Evolutionary conservation across 2,888 invertebrate species (phyloP).

Genomic region (Agrochola lota): DNA sequence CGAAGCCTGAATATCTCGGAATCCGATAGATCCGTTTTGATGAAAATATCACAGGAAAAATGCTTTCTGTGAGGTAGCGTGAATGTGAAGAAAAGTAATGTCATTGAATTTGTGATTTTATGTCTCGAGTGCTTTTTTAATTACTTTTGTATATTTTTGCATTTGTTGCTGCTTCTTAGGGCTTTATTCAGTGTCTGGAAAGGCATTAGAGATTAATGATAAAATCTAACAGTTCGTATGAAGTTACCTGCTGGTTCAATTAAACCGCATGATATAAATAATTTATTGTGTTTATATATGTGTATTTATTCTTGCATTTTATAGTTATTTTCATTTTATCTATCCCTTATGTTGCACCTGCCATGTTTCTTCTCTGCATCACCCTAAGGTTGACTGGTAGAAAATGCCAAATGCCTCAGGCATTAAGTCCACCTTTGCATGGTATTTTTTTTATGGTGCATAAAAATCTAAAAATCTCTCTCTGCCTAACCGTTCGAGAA

Average conservation of each 20-base stretch:
- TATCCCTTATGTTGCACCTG: too few species aligned
- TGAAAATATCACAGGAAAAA: conserved; percentile 55
- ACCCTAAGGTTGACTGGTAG: too few species aligned
- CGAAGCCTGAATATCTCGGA: conserved; percentile 54
- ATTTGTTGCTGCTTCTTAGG: background rate
- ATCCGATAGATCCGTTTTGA: conserved; percentile 51
- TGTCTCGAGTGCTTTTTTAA: background rate
- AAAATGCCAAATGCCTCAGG: too few species aligned
- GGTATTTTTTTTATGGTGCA: too few species aligned
- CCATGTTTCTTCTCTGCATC: too few species aligned
- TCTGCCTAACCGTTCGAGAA: too few species aligned
- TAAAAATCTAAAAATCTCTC: too few species aligned
- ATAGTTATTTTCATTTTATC: too few species aligned
- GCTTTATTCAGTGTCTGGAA: background rate
- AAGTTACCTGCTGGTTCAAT: background rate
- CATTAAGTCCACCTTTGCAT: too few species aligned
- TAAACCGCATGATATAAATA: too few species aligned
- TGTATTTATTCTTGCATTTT: too few species aligned
- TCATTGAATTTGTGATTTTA: conserved; percentile 17
- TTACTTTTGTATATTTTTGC: background rate
- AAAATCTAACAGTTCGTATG: background rate
- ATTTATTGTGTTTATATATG: too few species aligned
- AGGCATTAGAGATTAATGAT: background rate
- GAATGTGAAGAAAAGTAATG: conserved; percentile 24
- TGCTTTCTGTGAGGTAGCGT: conserved; percentile 28